Percentiles rank a stretch among this genome's conserved stretches.
Conservation (phyloP, 2,888 invertebrate species). For the Callinectes sapidus region DNA sequence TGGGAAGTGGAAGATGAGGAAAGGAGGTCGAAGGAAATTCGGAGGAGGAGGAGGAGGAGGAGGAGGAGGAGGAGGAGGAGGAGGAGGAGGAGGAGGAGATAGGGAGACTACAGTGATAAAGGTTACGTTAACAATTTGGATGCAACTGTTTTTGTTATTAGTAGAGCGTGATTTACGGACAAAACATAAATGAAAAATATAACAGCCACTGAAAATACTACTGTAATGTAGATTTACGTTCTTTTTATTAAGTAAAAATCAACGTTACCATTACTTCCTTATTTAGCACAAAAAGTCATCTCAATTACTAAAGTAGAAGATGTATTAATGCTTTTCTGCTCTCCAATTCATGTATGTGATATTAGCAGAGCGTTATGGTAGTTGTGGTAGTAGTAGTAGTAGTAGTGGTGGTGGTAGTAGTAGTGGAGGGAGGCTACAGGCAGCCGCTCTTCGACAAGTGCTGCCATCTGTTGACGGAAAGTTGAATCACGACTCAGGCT, state of each 20-base stretch:
- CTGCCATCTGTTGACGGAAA: constrained; percentile 51
- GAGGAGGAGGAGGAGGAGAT: not conserved
- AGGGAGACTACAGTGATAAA: not conserved
- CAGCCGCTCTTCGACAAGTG: constrained; percentile 43
- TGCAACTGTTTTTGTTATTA: not conserved
- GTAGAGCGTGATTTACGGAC: not conserved
- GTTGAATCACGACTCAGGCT: constrained; percentile 6
- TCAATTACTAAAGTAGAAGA: not conserved
- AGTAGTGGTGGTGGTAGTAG: not conserved
- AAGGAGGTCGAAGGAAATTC: not conserved
- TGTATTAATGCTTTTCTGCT: not conserved
- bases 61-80: too few species aligned
- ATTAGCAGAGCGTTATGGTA: not conserved
- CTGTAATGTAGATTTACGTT: not conserved
- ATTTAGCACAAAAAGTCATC: not conserved
- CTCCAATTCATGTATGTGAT: not conserved
- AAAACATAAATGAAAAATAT: not conserved
- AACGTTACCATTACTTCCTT: not conserved
- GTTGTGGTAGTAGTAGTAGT: not conserved
- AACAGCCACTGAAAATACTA: not conserved
- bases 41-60: not conserved
- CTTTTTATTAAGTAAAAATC: not conserved
- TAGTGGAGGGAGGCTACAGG: not conserved
- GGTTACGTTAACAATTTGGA: not conserved
- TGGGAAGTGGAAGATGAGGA: too few species aligned